Evolutionary conservation across 2,797 vertebrate species (phyloP).

Genomic region (Gephyroberyx darwinii): DNA sequence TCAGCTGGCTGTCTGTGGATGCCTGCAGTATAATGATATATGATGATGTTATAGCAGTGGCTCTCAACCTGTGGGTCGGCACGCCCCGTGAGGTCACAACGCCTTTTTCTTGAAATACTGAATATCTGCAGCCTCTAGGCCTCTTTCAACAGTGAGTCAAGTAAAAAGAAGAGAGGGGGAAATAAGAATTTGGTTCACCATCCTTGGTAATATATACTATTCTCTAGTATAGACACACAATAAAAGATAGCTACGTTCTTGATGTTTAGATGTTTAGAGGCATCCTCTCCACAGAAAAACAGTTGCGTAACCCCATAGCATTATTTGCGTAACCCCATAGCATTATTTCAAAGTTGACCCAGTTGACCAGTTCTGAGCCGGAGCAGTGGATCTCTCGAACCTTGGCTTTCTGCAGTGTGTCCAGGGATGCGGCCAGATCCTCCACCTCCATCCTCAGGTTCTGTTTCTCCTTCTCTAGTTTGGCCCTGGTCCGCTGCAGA

Average conservation of each 20-base stretch:
- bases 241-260: no score
- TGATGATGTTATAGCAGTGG: background rate
- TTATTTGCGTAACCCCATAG: background rate
- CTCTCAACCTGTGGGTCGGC: no score
- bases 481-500: slow-evolving; percentile 81
- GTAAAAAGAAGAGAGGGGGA: background rate
- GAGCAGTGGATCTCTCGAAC: slow-evolving; percentile 42
- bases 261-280: no score
- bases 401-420: slow-evolving; percentile 84
- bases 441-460: slow-evolving; percentile 84
- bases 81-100: no score
- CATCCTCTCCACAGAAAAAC: background rate
- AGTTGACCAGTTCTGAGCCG: no score
- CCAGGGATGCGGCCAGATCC: slow-evolving; percentile 77
- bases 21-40: slow-evolving; percentile 60
- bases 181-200: no score
- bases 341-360: background rate
- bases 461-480: slow-evolving; percentile 87
- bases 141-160: no score
- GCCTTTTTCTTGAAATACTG: no score
- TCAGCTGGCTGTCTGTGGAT: slow-evolving; percentile 79
- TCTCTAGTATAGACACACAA: no score
- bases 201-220: no score
- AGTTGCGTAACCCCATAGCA: background rate
- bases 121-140: no score